Percentiles rank a stretch among this genome's conserved stretches.
phyloP scores from a whole-genome alignment of 1,140 invertebrate genomes.

The Ceratosolen fusciceps region DNA sequence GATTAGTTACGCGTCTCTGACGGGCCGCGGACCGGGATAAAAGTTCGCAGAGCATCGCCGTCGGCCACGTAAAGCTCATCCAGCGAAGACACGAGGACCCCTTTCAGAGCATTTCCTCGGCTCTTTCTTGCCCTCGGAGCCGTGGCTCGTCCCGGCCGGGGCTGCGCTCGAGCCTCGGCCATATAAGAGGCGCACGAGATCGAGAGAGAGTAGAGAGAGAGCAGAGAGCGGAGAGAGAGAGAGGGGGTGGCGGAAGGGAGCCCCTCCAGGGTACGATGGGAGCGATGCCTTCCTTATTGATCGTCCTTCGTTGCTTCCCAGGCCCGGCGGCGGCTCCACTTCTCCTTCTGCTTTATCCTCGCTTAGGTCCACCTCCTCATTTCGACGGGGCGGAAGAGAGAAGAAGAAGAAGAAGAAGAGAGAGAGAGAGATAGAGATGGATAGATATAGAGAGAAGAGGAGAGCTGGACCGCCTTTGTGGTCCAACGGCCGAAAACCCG shows the following conservation, averaged over 20 bases:
- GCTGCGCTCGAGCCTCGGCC: constrained; percentile 60
- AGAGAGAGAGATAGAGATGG: neutral
- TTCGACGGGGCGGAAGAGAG: constrained; percentile 52
- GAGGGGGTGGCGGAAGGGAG: constrained; percentile 47
- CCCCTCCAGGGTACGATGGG: constrained; percentile 60
- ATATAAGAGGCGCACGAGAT: constrained; percentile 19
- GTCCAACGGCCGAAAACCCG: constrained; percentile 68
- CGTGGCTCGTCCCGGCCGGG: neutral
- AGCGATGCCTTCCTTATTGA: constrained; percentile 69
- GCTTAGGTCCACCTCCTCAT: constrained; percentile 69
- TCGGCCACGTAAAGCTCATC: too few species aligned
- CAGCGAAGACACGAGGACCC: too few species aligned
- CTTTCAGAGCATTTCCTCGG: constrained; percentile 71
- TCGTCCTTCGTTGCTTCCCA: constrained; percentile 67
- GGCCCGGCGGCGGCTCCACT: constrained; percentile 58
- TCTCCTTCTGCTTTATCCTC: constrained; percentile 71
- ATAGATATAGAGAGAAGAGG: constrained; percentile 7
- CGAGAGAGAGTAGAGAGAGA: constrained; percentile 9
- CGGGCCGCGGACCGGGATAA: too few species aligned
- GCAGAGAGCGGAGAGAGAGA: neutral
- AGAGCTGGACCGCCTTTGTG: constrained; percentile 64
- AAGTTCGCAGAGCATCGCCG: too few species aligned
- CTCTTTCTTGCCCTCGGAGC: constrained; percentile 68
- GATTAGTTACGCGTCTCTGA: too few species aligned
- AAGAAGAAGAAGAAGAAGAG: neutral